Conservation (phyloP, 2,888 invertebrate genomes). For the Pterobdella sp. region DNA sequence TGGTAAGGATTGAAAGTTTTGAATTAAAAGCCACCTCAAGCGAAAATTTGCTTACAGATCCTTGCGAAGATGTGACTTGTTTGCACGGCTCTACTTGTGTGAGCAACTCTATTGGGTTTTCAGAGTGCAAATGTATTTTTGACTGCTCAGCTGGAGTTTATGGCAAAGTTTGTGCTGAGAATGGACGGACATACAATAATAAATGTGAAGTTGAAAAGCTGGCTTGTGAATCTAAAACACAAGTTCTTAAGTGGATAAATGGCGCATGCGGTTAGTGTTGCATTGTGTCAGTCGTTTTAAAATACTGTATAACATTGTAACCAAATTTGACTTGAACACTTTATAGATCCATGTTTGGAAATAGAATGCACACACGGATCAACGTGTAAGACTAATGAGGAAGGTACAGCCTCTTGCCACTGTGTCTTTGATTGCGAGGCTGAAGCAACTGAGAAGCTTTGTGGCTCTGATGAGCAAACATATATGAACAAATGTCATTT, state of each 20-base stretch:
- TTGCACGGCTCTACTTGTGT: conserved; percentile 16
- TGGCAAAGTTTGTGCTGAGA: background rate
- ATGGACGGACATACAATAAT: background rate
- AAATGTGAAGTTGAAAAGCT: conserved; percentile 11
- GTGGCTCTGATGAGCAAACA: conserved; percentile 20
- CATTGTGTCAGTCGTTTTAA: background rate
- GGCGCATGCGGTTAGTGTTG: conserved; percentile 13
- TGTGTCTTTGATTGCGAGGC: background rate
- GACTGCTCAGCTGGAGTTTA: background rate
- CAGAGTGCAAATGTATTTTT: conserved; percentile 16
- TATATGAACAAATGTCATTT: conserved; percentile 23
- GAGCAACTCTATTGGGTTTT: background rate
- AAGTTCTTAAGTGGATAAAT: background rate
- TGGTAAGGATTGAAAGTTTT: conserved; percentile 13
- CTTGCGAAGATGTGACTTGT: conserved; percentile 12
- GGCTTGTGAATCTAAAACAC: background rate
- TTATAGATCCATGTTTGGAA: conserved; percentile 10
- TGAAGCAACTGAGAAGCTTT: background rate
- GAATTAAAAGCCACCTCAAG: background rate
- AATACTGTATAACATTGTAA: too few relatives aligned
- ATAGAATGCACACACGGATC: background rate
- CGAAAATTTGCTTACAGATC: conserved; percentile 6
- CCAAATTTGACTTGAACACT: too few relatives aligned
- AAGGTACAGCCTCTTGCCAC: conserved; percentile 39
- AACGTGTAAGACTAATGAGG: conserved; percentile 39